These are phyloP conservation scores for Pteronotus mesoamericanus DNA, from an alignment of 2,797 vertebrate species.

Conservation along the genomic window DNA sequence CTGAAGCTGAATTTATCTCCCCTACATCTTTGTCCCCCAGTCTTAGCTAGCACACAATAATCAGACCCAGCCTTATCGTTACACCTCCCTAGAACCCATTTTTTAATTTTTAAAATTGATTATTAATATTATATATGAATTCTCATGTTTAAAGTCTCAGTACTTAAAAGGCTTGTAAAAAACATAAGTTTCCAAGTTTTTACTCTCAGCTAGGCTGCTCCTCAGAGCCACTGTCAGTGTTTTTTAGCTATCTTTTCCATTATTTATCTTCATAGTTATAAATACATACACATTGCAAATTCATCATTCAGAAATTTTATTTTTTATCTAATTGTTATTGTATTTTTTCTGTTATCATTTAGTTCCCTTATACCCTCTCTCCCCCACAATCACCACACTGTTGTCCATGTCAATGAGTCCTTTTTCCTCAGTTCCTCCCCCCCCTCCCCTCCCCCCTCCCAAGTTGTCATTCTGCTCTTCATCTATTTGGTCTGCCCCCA, in stretches of 20 bases:
- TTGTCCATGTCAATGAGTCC: too few relatives aligned
- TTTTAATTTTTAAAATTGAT: constrained; percentile 25
- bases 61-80: neutral
- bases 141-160: constrained; percentile 3
- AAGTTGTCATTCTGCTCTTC: too few relatives aligned
- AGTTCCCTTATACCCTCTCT: too few relatives aligned
- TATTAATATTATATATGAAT: neutral
- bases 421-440: too few relatives aligned
- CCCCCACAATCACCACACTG: too few relatives aligned
- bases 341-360: too few relatives aligned
- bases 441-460: too few relatives aligned
- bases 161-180: constrained; percentile 2
- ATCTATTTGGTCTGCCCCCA: too few relatives aligned
- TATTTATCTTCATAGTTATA: constrained; percentile 16
- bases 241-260: constrained; percentile 26
- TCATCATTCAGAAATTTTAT: neutral
- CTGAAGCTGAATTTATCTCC: neutral
- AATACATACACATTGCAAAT: neutral
- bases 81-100: neutral
- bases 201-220: neutral
- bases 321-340: too few relatives aligned
- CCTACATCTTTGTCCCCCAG: neutral
- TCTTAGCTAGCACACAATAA: neutral
- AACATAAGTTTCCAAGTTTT: neutral
- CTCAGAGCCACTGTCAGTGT: neutral